Evolutionary conservation across 1,140 invertebrate genomes (phyloP).

Genomic region (Acyrthosiphon pisum): DNA sequence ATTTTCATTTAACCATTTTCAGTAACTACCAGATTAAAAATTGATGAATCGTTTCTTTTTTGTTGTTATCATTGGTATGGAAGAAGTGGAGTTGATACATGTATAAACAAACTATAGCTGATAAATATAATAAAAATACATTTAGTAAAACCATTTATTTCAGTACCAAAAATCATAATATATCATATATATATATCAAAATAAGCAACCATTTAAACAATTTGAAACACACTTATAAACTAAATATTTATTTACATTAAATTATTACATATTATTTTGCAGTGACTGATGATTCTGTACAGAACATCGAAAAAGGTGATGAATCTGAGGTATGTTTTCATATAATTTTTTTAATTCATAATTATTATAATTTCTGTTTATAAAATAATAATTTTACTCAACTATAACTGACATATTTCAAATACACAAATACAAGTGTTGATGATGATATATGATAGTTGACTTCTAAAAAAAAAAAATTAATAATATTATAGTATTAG

Average conservation of each 20-base stretch:
- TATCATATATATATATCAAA: slow-evolving; percentile 30
- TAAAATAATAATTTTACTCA: neutral
- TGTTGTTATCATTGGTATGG: too few relatives aligned
- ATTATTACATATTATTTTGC: slow-evolving; percentile 26
- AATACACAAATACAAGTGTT: neutral
- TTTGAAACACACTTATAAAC: slow-evolving; percentile 1
- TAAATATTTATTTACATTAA: slow-evolving; percentile 31
- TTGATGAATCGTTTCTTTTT: too few relatives aligned
- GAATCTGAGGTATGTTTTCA: slow-evolving; percentile 42
- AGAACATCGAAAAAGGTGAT: slow-evolving; percentile 25
- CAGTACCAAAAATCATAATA: slow-evolving; percentile 44
- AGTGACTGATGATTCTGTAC: neutral
- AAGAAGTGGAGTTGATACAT: neutral
- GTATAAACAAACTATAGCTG: too few relatives aligned
- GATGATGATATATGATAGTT: neutral
- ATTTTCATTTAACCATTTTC: too few relatives aligned
- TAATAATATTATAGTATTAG: neutral
- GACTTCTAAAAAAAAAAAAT: neutral
- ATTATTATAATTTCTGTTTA: neutral
- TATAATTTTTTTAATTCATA: neutral
- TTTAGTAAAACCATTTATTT: slow-evolving; percentile 37
- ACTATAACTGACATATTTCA: neutral
- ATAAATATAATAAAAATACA: slow-evolving; percentile 5
- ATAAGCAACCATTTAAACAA: slow-evolving; percentile 35
- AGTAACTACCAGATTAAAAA: too few relatives aligned